Base-by-base conservation (phyloP, 1,140 invertebrate genomes). In the Tetraneura akinire region DNA sequence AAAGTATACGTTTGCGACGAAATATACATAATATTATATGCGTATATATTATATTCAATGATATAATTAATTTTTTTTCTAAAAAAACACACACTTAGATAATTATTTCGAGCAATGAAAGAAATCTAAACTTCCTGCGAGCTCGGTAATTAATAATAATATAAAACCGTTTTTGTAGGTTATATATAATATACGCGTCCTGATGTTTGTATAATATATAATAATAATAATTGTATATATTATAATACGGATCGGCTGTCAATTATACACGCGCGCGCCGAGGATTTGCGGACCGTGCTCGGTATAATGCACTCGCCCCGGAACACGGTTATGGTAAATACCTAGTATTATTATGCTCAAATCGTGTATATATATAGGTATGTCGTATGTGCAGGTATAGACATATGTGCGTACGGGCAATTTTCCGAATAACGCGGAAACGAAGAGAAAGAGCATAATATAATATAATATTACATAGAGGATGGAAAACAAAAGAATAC, bases 21-120 rank as follows among this genome's bases (percentile, higher is more conserved):
- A 4, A 10, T 47, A 10, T 47, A 10, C 11, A 10, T 47, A 26
- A 13, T 13, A 21, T 13, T 18, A n/a, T 64, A 64, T 21, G 4
- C 62, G 10, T 18, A 37, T 13, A 55, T 18, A 47, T 23, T 21
- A 5, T 16, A 29, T 9, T 26, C 45, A n/a, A 26, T 49, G 18
- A 55, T 29, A 37, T 37, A 37, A 37, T 37, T 37, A 37, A 4
- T 37, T 4, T 37, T 37, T 4, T 37, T 4, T 37, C 8, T 37
- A n/a, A 51, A 18, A 45, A 71, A 71, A 14, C 23, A 62, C 9
- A 21, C 26, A 53, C 51, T 29, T 21, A 73, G 26, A 73, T n/a
- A 73, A 73, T 73, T 37, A 73, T 73, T 53, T 73, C 45, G 49
- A 51, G 70, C 47, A 73, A 73, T 73, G 70, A 73, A 73, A 73